Conservation (phyloP, 2,113 vertebrate genomes). For the Rafetus swinhoei region DNA sequence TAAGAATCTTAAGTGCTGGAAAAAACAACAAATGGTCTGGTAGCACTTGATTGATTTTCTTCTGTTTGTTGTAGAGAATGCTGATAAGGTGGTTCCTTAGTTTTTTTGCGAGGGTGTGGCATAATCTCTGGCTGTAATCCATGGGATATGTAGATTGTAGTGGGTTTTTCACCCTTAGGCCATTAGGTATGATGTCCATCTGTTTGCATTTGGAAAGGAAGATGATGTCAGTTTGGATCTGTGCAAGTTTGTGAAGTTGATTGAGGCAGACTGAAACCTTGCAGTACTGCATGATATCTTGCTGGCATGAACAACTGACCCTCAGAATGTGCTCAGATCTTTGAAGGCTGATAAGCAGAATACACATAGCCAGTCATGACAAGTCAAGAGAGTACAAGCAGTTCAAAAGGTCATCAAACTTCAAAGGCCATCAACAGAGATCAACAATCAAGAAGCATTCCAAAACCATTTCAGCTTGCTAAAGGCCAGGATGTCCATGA, state of each 20-base stretch:
- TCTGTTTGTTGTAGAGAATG: too few species aligned
- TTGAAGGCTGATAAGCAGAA: neutral
- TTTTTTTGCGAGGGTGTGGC: too few species aligned
- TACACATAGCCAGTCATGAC: neutral
- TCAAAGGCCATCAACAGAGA: neutral
- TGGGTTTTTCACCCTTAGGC: too few species aligned
- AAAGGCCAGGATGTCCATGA: neutral
- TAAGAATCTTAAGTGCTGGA: neutral
- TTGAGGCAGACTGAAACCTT: neutral
- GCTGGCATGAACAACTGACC: neutral
- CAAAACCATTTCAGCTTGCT: neutral
- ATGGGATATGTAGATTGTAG: too few species aligned
- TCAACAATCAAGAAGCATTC: slow-evolving; percentile 4
- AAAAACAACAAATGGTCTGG: too few species aligned
- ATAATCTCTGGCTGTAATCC: too few species aligned
- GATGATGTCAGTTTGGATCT: too few species aligned
- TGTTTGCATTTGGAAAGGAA: too few species aligned
- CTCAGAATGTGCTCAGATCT: slow-evolving; percentile 16
- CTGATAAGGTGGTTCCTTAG: too few species aligned
- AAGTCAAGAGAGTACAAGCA: neutral
- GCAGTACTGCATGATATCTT: neutral
- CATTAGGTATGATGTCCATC: too few species aligned
- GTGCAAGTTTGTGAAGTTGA: neutral
- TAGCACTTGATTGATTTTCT: too few species aligned
- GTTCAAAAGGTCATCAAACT: neutral